These are phyloP conservation scores for Rhinatrema bivittatum DNA, from an alignment of 2,797 vertebrate species.

Conservation along the genomic window DNA sequence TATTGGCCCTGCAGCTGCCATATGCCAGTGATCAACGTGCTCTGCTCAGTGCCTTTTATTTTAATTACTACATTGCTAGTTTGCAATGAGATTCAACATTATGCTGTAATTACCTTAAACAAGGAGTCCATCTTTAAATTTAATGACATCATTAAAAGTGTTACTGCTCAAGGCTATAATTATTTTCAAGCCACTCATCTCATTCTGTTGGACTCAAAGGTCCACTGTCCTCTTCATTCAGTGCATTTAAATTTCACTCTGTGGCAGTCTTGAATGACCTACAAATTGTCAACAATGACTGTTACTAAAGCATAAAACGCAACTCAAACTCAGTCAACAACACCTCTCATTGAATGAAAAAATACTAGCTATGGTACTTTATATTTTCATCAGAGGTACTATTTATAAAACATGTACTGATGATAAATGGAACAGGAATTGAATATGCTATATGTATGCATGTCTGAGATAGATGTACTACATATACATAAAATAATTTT, in stretches of 20 bases:
- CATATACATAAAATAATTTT: too few species aligned
- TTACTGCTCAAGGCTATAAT: background rate
- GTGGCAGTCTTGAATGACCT: fast-evolving
- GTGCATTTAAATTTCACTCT: background rate
- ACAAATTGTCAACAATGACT: background rate
- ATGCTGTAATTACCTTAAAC: background rate
- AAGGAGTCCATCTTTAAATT: background rate
- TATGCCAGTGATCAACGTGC: too few species aligned
- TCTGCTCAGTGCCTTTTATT: too few species aligned
- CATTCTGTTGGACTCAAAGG: background rate
- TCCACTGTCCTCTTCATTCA: background rate
- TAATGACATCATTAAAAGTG: background rate
- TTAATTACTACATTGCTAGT: background rate
- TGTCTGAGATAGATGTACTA: too few species aligned
- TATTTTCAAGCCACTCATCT: background rate
- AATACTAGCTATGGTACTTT: too few species aligned
- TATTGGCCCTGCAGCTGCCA: too few species aligned
- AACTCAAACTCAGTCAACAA: fast-evolving
- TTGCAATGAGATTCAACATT: background rate
- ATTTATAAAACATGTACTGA: too few species aligned
- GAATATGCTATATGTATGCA: too few species aligned
- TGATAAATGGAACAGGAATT: too few species aligned
- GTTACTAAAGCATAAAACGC: background rate
- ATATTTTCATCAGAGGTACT: too few species aligned
- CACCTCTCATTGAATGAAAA: too few species aligned